Conservation (phyloP, 92 coral and sea anemone genomes). For the Nematostella vectensis region DNA sequence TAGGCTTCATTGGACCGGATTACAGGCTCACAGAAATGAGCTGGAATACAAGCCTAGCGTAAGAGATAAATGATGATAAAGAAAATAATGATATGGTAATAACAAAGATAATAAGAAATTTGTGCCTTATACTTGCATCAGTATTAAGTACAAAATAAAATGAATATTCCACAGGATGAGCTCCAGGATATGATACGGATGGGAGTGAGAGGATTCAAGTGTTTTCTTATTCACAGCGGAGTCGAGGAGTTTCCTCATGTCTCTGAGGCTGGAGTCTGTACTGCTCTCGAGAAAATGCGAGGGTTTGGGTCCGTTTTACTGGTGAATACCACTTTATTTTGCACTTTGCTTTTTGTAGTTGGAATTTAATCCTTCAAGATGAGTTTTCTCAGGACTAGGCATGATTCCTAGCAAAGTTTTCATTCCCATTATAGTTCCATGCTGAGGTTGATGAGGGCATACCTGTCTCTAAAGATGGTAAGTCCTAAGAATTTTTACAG, state of each 20-base stretch:
- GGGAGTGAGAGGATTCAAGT: constrained; percentile 68
- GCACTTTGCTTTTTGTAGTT: background rate
- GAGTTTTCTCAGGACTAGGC: too few relatives aligned
- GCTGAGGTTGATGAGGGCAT: constrained; percentile 43
- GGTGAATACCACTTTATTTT: constrained; percentile 17
- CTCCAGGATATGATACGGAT: constrained; percentile 51
- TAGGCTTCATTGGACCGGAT: too few relatives aligned
- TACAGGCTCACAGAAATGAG: too few relatives aligned
- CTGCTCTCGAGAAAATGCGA: constrained; percentile 51
- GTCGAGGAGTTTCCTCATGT: constrained; percentile 80
- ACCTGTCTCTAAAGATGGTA: background rate
- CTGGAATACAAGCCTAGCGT: too few relatives aligned
- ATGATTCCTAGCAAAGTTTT: too few relatives aligned
- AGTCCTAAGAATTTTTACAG: too few relatives aligned
- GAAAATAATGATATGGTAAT: too few relatives aligned
- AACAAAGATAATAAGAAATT: too few relatives aligned
- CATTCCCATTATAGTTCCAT: constrained; percentile 36
- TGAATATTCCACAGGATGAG: too few relatives aligned
- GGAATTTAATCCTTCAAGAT: background rate
- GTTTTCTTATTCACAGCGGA: constrained; percentile 72
- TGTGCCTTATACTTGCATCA: too few relatives aligned
- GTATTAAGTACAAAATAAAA: too few relatives aligned
- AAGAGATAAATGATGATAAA: too few relatives aligned
- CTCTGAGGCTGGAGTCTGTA: constrained; percentile 49
- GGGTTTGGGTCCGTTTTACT: constrained; percentile 58